A percentile compares a stretch with the other conserved stretches of the same genome.
These are phyloP conservation scores for Gonatopus flavifemur DNA, from an alignment of 1,140 invertebrate species.

Conservation along the genomic window DNA sequence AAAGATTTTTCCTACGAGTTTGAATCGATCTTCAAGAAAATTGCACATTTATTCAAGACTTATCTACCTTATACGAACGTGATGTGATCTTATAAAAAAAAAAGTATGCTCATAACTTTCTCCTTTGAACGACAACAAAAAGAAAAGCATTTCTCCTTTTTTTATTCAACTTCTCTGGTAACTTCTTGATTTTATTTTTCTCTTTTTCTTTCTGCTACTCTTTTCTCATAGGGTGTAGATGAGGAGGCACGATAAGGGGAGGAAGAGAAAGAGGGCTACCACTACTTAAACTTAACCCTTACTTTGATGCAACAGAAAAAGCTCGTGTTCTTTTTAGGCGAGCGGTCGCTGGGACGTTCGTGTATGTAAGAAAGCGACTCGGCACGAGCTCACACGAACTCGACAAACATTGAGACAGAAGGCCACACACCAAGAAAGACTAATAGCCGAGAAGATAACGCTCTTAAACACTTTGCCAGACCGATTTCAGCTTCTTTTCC, in stretches of 20 bases:
- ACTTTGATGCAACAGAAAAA: no score
- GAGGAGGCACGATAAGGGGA: slow-evolving; percentile 40
- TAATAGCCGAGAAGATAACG: slow-evolving; percentile 57
- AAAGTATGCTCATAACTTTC: no score
- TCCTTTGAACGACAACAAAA: no score
- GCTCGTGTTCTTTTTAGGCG: slow-evolving; percentile 41
- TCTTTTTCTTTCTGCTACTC: slow-evolving; percentile 32
- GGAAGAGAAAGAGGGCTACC: slow-evolving; percentile 21
- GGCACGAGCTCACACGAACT: no score
- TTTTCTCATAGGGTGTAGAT: slow-evolving; percentile 47
- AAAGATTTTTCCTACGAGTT: no score
- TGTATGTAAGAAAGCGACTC: no score
- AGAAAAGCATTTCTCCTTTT: no score
- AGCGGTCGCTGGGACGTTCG: no score
- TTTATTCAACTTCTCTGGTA: neutral
- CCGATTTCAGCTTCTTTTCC: slow-evolving; percentile 51
- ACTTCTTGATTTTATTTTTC: slow-evolving; percentile 16
- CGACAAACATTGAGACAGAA: slow-evolving; percentile 46
- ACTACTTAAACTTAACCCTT: slow-evolving; percentile 57
- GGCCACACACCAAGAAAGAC: slow-evolving; percentile 57
- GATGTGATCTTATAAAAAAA: no score
- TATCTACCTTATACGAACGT: no score
- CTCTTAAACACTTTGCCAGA: slow-evolving; percentile 57
- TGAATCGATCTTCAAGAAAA: no score
- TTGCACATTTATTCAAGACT: no score